Evolutionary conservation across 2,888 invertebrate species (phyloP).

Genomic region (Ophion obscuratus): DNA sequence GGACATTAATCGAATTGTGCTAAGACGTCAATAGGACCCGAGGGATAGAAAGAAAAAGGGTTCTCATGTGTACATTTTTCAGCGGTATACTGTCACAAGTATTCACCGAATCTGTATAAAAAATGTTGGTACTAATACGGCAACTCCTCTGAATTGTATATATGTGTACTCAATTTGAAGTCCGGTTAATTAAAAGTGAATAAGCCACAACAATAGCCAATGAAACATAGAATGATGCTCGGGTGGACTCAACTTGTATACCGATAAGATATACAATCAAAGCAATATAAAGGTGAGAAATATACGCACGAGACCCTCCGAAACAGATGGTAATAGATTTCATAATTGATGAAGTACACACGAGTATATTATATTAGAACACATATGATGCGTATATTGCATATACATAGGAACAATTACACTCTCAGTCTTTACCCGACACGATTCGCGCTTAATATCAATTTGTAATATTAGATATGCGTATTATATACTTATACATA

Average conservation of each 20-base stretch:
- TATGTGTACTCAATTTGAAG: background rate
- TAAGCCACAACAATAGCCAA: background rate
- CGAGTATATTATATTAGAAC: constrained; percentile 18
- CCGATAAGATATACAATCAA: constrained; percentile 17
- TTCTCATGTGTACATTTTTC: constrained; percentile 43
- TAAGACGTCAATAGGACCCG: constrained; percentile 18
- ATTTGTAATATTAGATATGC: constrained; percentile 13
- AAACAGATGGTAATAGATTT: constrained; percentile 23
- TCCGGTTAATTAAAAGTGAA: constrained; percentile 13
- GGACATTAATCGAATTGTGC: constrained; percentile 20
- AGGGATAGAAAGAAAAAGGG: constrained; percentile 23
- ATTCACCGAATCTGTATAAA: constrained; percentile 24
- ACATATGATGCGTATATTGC: constrained; percentile 14
- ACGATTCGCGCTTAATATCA: constrained; percentile 3
- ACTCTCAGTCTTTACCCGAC: background rate
- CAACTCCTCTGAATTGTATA: background rate
- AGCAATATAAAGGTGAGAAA: constrained; percentile 33
- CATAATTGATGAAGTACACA: constrained; percentile 25
- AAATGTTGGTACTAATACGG: background rate
- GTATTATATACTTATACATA: constrained; percentile 16
- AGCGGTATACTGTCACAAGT: constrained; percentile 27
- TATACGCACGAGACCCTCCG: constrained; percentile 27
- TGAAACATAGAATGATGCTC: constrained; percentile 24
- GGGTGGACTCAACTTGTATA: constrained; percentile 31
- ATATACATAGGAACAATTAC: constrained; percentile 14